Evolutionary conservation across 2,888 invertebrate genomes (phyloP), one percentile per base, ranked within the genome.

Genomic region (Celastrina argiolus): DNA sequence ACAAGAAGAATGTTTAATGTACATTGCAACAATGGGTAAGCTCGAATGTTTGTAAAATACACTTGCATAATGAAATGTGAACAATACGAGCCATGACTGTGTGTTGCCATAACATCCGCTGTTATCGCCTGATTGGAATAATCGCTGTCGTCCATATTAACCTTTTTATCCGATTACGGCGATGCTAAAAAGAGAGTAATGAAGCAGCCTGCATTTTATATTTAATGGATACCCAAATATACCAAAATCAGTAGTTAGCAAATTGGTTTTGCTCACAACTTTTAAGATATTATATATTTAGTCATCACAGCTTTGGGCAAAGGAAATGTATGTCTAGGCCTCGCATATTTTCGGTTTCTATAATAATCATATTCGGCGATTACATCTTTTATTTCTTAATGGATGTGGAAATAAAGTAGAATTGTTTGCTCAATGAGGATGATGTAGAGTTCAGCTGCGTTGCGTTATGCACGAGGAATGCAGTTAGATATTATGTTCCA

Each of bases 91-190:
- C 72, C 72, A 75, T 75, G 78, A 77, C 78, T 77, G 75, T 76
- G 78, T 87, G 80, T 88, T 90, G 81, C 83, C 85, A 88, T 87
- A 90, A 90, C 84, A 89, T 79, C 71, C 70, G 74, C 73, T 78
- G 77, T 78, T 80, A 80, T 78, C 79, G 74, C 75, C 71, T 36
- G 16, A 66, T 66, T 18, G 18, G 66, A 18, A 61, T 56, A 18
- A 28, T 36, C 64, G 22, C 63, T 63, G 39, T 41, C 22, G n/a
- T 39, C 28, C 12, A 51, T 51, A 51, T 14, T 26, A 51, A 14
- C 12, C 51, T 26, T 14, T 22, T 51, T 51, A 22, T 22, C 22
- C 51, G 51, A 51, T 12, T 51, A 22, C 51, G 22, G 51, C 36
- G 10, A 2, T 6, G 10, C 18, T 18, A 10, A 18, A 51, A 51